These are phyloP conservation scores for Ganaspis brasiliensis DNA, from an alignment of 2,888 invertebrate genomes.

Conservation along the genomic window DNA sequence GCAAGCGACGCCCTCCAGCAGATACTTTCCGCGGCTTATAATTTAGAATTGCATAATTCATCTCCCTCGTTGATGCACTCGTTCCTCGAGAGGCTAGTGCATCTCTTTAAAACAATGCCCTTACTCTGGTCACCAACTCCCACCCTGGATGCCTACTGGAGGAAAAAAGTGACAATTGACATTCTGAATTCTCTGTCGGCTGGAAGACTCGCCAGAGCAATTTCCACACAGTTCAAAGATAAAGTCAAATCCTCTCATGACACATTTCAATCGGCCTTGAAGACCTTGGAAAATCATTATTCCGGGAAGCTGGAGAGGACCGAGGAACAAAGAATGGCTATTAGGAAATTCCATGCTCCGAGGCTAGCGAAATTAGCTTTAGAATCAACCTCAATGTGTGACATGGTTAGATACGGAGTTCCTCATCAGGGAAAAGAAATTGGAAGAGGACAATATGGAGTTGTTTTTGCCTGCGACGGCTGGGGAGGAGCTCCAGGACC, in stretches of 20 bases:
- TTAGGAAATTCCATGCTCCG: conserved; percentile 90
- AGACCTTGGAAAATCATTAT: conserved; percentile 87
- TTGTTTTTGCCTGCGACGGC: conserved; percentile 90
- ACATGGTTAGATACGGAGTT: conserved; percentile 88
- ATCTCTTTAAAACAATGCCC: conserved; percentile 84
- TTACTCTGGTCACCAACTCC: conserved; percentile 83
- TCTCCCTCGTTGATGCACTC: conserved; percentile 85
- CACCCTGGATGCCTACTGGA: conserved; percentile 85
- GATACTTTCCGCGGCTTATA: conserved; percentile 88
- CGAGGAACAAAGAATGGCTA: conserved; percentile 89
- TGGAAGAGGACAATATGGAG: conserved; percentile 93
- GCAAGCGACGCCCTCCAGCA: conserved; percentile 89
- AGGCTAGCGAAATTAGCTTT: conserved; percentile 90
- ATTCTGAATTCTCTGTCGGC: conserved; percentile 88
- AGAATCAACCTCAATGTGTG: conserved; percentile 92
- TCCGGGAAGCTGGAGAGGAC: conserved; percentile 89
- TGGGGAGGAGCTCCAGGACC: conserved; percentile 88
- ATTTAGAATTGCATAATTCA: conserved; percentile 87
- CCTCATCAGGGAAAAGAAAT: conserved; percentile 86
- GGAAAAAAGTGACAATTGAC: conserved; percentile 86
- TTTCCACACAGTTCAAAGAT: conserved; percentile 89
- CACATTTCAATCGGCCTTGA: conserved; percentile 87
- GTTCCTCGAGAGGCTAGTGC: conserved; percentile 86
- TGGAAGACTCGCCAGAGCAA: conserved; percentile 86
- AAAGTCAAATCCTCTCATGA: conserved; percentile 89